phyloP scores from a whole-genome alignment of 2,888 invertebrate species.

The Acrobasis consociella region DNA sequence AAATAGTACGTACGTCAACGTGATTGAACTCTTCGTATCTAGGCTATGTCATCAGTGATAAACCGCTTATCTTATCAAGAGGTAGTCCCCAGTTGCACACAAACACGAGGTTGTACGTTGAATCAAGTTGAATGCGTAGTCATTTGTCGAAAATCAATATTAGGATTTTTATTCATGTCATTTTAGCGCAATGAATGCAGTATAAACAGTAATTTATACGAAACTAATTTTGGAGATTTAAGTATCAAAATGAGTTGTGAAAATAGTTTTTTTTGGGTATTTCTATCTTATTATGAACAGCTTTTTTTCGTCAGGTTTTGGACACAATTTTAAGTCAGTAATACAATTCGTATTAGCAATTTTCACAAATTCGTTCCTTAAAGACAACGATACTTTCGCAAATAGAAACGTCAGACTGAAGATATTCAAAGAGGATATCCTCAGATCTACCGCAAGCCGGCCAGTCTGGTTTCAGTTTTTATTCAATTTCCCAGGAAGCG shows the following conservation, averaged over 20 bases:
- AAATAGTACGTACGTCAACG: not conserved
- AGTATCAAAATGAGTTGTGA: constrained; percentile 7
- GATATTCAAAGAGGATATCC: constrained; percentile 15
- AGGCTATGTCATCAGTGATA: constrained; percentile 56
- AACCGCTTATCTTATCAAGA: constrained; percentile 56
- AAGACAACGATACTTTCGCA: too few relatives aligned
- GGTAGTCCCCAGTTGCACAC: constrained; percentile 54
- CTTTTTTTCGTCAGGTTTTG: too few relatives aligned
- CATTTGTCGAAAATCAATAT: not conserved
- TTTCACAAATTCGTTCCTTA: too few relatives aligned
- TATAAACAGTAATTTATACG: not conserved
- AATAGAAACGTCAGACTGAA: constrained; percentile 1
- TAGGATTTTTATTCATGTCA: not conserved
- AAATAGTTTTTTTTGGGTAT: too few relatives aligned
- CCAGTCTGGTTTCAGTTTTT: constrained; percentile 19
- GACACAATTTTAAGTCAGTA: too few relatives aligned
- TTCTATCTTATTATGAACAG: too few relatives aligned
- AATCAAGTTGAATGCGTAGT: not conserved
- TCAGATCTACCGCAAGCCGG: not conserved
- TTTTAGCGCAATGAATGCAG: not conserved
- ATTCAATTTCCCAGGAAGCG: constrained; percentile 52
- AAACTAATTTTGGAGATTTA: not conserved
- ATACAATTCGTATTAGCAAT: too few relatives aligned
- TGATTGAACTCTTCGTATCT: constrained; percentile 40
- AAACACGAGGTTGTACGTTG: constrained; percentile 38